phyloP scores from a whole-genome alignment of 2,888 invertebrate species.

The Cephus spinipes region DNA sequence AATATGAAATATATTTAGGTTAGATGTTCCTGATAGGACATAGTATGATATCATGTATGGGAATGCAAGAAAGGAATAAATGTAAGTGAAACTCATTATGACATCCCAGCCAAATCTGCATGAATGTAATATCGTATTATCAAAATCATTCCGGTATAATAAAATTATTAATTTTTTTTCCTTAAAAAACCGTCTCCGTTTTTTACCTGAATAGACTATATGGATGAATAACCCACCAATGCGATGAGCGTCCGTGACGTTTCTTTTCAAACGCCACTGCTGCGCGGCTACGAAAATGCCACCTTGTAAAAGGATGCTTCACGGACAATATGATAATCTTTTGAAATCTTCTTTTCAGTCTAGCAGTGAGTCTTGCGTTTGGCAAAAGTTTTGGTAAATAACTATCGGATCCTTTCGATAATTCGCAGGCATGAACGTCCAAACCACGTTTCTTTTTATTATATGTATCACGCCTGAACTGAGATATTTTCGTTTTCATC shows the following conservation, averaged over 20 bases:
- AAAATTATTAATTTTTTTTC: neutral
- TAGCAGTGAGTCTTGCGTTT: conserved; percentile 46
- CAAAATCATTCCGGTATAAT: neutral
- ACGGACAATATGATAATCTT: conserved; percentile 55
- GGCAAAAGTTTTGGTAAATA: conserved; percentile 60
- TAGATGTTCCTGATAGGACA: conserved; percentile 36
- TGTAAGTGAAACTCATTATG: conserved; percentile 48
- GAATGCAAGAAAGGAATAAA: conserved; percentile 47
- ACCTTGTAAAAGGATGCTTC: conserved; percentile 48
- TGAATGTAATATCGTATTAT: neutral
- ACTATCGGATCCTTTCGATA: conserved; percentile 52
- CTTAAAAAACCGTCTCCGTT: neutral
- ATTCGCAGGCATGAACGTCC: conserved; percentile 51
- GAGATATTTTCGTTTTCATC: too few relatives aligned
- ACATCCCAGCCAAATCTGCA: conserved; percentile 52
- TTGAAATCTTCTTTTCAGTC: conserved; percentile 49
- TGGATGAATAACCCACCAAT: conserved; percentile 62
- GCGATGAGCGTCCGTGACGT: conserved; percentile 48
- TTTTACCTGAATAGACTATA: conserved; percentile 54
- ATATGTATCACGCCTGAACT: neutral
- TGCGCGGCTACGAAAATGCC: conserved; percentile 54
- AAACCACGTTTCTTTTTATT: neutral
- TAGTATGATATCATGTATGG: conserved; percentile 48
- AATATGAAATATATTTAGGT: conserved; percentile 22
- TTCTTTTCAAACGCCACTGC: conserved; percentile 58